These are phyloP conservation scores for Acipenser ruthenus DNA, from an alignment of 2,797 vertebrate species.

Conservation along the genomic window DNA sequence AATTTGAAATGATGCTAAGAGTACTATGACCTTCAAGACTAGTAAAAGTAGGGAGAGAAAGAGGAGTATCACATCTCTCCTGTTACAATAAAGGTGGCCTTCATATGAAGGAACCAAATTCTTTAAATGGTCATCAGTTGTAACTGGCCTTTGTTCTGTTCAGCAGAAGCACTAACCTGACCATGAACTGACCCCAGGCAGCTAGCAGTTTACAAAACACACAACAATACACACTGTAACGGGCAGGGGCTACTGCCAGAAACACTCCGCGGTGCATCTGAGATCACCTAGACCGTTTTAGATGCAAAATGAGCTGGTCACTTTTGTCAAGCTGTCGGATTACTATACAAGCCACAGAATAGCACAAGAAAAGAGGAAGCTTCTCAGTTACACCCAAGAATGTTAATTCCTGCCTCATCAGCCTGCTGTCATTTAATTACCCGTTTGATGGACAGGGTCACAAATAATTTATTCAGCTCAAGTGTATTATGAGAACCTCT, in stretches of 20 bases:
- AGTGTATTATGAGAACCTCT: slow-evolving; percentile 9
- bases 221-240: slow-evolving; percentile 10
- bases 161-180: background rate
- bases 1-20: too few species aligned
- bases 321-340: slow-evolving; percentile 14
- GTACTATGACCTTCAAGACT: too few species aligned
- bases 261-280: slow-evolving; percentile 7
- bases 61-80: too few species aligned
- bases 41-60: too few species aligned
- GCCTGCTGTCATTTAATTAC: slow-evolving; percentile 35
- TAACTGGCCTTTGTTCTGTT: background rate
- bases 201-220: slow-evolving; percentile 14
- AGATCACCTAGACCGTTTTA: slow-evolving; percentile 13
- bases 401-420: slow-evolving; percentile 27
- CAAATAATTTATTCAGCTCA: slow-evolving; percentile 26
- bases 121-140: slow-evolving; percentile 12
- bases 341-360: slow-evolving; percentile 7
- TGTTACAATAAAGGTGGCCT: background rate
- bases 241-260: background rate
- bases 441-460: slow-evolving; percentile 30
- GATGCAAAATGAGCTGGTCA: slow-evolving; percentile 11
- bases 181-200: slow-evolving; percentile 3
- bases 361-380: slow-evolving; percentile 13
- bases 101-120: background rate
- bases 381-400: slow-evolving; percentile 19